Evolutionary conservation across 1,140 invertebrate genomes (phyloP), one percentile per base, ranked within the genome.

Genomic region (Nixonia krombeini): DNA sequence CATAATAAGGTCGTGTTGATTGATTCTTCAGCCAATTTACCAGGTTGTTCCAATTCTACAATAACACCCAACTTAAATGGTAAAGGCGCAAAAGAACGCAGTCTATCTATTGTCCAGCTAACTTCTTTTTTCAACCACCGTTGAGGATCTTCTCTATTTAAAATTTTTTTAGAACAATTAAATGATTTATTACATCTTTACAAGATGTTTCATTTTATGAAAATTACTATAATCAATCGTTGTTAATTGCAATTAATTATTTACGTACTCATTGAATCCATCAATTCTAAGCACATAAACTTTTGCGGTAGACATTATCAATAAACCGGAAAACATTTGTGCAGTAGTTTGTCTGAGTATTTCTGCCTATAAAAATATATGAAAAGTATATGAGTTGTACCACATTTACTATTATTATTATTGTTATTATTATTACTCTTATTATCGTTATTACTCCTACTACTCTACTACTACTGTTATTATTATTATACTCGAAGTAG

Each of bases 231-330:
- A 37, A 28, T 8, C 26, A 25, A 46, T 28, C 16, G 8, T 26
- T 8, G 26, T 44, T n/a, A 29, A 33, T 51, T 58, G 23, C 5
- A 37, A 18, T 28, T n/a, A n/a, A n/a, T n/a, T n/a, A n/a, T n/a
- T n/a, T 29, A 74, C 44, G 82, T 83, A 74, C 85, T 82, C 83
- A 67, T 88, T 85, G 6, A 59, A 45, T 6, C 83, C 85, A 61
- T 73, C 80, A 2, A 86, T 84, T 67, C 83, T 86, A 47, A 89
- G 83, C 6, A 89, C 38, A 46, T 88, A 89, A 45, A 87, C 75
- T 57, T 87, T 87, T 1, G 74, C 74, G 4, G 85, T 88, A 5
- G 88, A 88, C 37, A 88, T 74, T 4, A 88, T 82, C n/a, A 89
- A 68, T 26, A 88, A 82, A 3, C 87, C 88, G 26, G 85, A 78